phyloP scores from a whole-genome alignment of 1,140 invertebrate species.

The Cotesia vestalis region DNA sequence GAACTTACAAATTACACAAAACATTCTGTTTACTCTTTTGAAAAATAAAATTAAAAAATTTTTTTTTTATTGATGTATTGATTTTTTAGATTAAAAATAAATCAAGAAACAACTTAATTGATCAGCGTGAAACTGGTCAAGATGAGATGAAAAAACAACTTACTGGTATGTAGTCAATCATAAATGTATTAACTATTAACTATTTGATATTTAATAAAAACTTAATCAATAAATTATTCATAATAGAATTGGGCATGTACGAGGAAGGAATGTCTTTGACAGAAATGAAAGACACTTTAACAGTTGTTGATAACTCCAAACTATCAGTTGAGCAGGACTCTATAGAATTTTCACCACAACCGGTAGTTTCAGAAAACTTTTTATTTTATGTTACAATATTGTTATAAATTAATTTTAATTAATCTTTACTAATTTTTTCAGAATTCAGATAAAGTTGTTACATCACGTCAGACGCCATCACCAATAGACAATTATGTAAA shows the following conservation, averaged over 20 bases:
- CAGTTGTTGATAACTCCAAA: slow-evolving; percentile 27
- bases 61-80: not conserved
- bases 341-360: not conserved
- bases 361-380: not conserved
- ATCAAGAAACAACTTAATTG: not conserved
- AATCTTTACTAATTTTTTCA: too few species aligned
- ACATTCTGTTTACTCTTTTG: too few species aligned
- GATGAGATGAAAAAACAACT: slow-evolving; percentile 6
- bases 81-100: not conserved
- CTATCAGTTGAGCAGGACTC: not conserved
- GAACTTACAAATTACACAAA: too few species aligned
- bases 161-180: not conserved
- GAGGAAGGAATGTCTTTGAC: slow-evolving; percentile 23
- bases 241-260: slow-evolving; percentile 20
- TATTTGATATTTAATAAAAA: not conserved
- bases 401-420: too few species aligned
- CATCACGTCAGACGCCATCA: too few species aligned
- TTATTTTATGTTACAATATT: too few species aligned
- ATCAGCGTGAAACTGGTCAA: not conserved
- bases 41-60: not conserved
- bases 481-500: too few species aligned
- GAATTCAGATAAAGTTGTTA: too few species aligned
- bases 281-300: slow-evolving; percentile 28
- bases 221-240: not conserved
- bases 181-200: not conserved